These are phyloP conservation scores for Microcebus ravelobensis DNA, from an alignment of 2,113 vertebrate genomes.

Conservation along the genomic window DNA sequence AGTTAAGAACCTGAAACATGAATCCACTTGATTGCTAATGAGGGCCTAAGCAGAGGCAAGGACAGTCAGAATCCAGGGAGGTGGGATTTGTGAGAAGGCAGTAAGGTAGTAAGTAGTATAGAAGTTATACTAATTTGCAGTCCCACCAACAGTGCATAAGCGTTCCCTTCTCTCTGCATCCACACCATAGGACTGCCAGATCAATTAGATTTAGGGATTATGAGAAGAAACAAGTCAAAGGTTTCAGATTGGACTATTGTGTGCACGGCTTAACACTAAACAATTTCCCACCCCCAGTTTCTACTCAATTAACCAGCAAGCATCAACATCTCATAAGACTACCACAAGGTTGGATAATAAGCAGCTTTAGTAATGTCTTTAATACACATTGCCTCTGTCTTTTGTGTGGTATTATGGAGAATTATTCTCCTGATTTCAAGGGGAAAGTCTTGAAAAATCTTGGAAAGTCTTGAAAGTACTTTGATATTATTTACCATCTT, in stretches of 20 bases:
- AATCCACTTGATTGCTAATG: neutral
- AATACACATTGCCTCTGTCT: neutral
- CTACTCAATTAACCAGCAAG: neutral
- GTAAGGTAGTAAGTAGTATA: neutral
- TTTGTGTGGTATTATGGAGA: neutral
- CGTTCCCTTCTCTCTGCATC: too few species aligned
- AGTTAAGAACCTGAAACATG: neutral
- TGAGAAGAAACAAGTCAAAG: neutral
- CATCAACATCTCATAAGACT: neutral
- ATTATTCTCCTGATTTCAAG: neutral
- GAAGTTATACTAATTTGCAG: too few species aligned
- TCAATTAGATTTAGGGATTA: neutral
- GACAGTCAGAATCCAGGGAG: neutral
- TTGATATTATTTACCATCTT: slow-evolving; percentile 29
- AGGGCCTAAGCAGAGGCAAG: neutral
- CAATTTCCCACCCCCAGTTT: neutral
- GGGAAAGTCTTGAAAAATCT: neutral
- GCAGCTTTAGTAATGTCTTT: neutral
- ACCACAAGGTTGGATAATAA: neutral
- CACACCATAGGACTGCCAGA: neutral
- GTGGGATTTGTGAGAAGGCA: neutral
- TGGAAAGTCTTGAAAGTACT: neutral
- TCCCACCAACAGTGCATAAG: too few species aligned
- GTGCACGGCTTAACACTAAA: neutral
- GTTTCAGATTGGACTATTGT: neutral